Evolutionary conservation across 2,888 invertebrate species (phyloP), one percentile per base, ranked within the genome.

Genomic region (Lycaena phlaeas): DNA sequence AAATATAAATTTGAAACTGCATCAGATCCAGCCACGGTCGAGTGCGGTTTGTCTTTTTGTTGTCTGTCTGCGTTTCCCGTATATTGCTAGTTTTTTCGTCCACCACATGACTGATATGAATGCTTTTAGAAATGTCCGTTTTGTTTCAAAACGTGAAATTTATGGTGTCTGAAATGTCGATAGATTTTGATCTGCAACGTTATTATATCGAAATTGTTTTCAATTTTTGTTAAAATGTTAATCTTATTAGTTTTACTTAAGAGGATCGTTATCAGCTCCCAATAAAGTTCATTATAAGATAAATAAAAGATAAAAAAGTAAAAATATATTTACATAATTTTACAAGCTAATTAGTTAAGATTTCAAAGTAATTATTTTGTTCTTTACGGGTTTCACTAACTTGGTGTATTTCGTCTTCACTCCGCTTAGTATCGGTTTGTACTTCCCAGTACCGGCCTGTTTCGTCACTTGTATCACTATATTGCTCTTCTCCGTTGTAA

Each of bases 31-130:
- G 34, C 34, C 34, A 10, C 10, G 34, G 10, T 34, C 34, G n/a
- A n/a, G n/a, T n/a, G n/a, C n/a, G 9, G 34, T 34, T 34, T 22
- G 5, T 22, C 34, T 18, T 34, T 34, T 34, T 34, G 34, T 34
- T 29, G 14, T 10, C n/a, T 17, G 11, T 31, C 26, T 9, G 18
- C 11, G 31, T 31, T 18, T 17, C 31, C 31, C 30, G 30, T 39
- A 39, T 39, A 39, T 39, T 39, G 30, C 29, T 30, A 22, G 30
- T 29, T 39, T 39, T 39, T 39, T 22, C 22, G 25, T 12, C 25
- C 25, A 26, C 30, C 31, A 26, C 39, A 39, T 31, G 39, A 31
- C 31, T 18, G 18, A 31, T 31, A 31, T 31, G 31, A 18, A 31
- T 31, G 31, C 22, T 22, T 34, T 18, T 34, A 34, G 34, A 9